Base-by-base conservation (phyloP, 2,113 vertebrate genomes). In the Progne subis region DNA sequence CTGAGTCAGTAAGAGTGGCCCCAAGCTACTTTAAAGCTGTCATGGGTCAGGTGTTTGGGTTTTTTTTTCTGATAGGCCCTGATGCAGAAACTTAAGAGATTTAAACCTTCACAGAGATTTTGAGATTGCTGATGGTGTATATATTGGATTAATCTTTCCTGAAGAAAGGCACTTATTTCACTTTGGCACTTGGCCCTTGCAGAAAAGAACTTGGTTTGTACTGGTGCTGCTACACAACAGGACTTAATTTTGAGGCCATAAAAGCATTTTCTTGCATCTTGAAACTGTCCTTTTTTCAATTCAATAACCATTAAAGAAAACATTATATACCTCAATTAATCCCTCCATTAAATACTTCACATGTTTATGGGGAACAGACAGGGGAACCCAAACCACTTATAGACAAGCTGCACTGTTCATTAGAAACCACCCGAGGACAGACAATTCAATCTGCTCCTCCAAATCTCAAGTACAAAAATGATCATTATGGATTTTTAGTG, bases 261-360 rank as follows among this genome's bases (percentile, higher is more conserved):
- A 74, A 95, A 86, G 50, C 34, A 53, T 80, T 83, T 90, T 90
- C 61, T 43, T 94, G 18, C 83, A 20, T 67, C 61, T 86, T 86
- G 60, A 53, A 88, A 86, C 50, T 37, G 67, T 9, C 3, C 8
- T 72, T 83, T 90, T 90, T 70, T 52, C 68, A 76, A 11, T 59
- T 52, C 31, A 75, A 59, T 25, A 93, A 24, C 52, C 52, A 59
- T 72, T 31, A 70, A 44, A 65, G 52, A 75, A 44, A 80, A 26
- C 47, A 25, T 63, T 53, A 60, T 0, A 1, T 76, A 52, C 52
- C 26, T 87, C 82, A 74, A 3, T 95, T 83, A 91, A 86, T 69
- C 10, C 17, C 20, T 43, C 31, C 65, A 59, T 84, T 74, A 90
- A 39, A 21, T 74, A 24, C 29, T 70, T 77, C 12, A 34, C 1